Conservation (phyloP, 2,797 vertebrate genomes). For the Balearica regulorum region DNA sequence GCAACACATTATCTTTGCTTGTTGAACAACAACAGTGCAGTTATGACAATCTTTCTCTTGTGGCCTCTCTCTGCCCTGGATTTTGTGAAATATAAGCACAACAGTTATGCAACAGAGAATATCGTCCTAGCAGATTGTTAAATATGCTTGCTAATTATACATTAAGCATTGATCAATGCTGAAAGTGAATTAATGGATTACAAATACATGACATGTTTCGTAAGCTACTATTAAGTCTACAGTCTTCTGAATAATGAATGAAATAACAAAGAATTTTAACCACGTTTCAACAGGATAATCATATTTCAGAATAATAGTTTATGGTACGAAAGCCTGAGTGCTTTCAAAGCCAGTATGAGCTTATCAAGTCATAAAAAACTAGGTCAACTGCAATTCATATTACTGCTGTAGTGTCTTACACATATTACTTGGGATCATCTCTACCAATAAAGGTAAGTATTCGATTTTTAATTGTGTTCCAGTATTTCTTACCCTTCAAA, state of each 20-base stretch:
- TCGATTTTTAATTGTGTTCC: not conserved
- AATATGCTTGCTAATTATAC: conserved; percentile 28
- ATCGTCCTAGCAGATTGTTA: not conserved
- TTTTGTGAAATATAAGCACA: not conserved
- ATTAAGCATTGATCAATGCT: not conserved
- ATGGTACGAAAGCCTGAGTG: not conserved
- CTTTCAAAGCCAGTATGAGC: not conserved
- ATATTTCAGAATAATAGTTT: conserved; percentile 2
- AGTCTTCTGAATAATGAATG: conserved; percentile 20
- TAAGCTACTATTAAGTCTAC: not conserved
- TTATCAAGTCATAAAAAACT: not conserved
- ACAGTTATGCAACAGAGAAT: not conserved
- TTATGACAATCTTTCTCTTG: not conserved
- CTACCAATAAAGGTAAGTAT: not conserved
- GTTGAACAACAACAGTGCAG: not conserved
- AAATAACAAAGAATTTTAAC: conserved; percentile 16
- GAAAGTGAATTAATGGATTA: conserved; percentile 11
- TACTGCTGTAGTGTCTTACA: not conserved
- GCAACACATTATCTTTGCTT: not conserved
- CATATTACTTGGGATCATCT: not conserved
- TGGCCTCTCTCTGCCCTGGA: not conserved
- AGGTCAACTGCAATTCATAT: not conserved
- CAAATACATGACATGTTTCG: not conserved
- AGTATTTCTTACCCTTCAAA: not conserved
- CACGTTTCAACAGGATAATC: conserved; percentile 5